Conservation (phyloP, 1,140 invertebrate species). For the Melipona quadrifasciata region DNA sequence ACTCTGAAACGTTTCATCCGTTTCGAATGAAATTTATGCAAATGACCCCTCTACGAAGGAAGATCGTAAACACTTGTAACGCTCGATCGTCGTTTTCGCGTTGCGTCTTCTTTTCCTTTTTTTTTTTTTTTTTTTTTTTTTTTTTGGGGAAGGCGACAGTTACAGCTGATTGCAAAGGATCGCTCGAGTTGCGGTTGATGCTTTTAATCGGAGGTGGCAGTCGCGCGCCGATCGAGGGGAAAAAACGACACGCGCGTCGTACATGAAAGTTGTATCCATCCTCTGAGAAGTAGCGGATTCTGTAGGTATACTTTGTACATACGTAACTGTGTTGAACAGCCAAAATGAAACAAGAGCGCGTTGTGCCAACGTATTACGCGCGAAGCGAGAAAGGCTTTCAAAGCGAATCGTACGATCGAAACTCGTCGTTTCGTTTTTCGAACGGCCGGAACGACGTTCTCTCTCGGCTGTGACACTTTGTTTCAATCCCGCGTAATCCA, state of each 20-base stretch:
- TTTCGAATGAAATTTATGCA: background rate
- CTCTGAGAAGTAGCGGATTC: conserved; percentile 39
- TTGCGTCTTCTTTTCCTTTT: too few species aligned
- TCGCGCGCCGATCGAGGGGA: background rate
- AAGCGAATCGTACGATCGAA: conserved; percentile 8
- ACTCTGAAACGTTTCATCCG: background rate
- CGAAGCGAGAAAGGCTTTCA: background rate
- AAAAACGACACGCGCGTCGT: background rate
- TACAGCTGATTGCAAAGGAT: background rate
- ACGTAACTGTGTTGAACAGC: conserved; percentile 56
- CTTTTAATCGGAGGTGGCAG: background rate
- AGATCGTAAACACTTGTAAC: background rate
- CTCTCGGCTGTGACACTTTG: background rate
- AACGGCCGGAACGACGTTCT: background rate
- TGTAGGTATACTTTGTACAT: conserved; percentile 69
- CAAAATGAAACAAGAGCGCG: conserved; percentile 11
- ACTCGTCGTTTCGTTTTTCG: background rate
- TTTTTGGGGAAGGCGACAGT: background rate
- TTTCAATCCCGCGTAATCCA: background rate
- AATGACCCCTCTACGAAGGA: background rate
- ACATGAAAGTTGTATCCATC: conserved; percentile 40
- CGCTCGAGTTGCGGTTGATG: background rate
- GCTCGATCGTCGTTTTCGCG: background rate
- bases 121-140: rapidly evolving
- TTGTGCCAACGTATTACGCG: conserved; percentile 20